These are phyloP conservation scores for Gobiocypris rarus DNA, from an alignment of 2,113 vertebrate genomes.

Conservation along the genomic window DNA sequence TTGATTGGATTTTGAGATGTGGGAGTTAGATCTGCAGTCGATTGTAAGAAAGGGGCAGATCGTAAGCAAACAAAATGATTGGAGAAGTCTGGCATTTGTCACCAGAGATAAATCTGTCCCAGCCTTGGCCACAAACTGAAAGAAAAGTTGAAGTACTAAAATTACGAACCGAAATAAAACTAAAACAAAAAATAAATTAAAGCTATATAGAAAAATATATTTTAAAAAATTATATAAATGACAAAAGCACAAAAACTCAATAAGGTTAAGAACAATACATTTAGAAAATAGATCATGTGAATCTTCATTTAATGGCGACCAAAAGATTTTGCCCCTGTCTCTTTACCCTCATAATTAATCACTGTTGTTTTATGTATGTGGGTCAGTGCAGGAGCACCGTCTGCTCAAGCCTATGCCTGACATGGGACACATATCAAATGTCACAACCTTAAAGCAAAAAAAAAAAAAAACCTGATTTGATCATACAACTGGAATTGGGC, in stretches of 20 bases:
- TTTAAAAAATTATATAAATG: too few relatives aligned
- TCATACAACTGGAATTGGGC: background rate
- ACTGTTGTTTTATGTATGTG: background rate
- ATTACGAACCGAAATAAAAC: too few relatives aligned
- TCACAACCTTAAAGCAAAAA: background rate
- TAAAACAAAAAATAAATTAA: too few relatives aligned
- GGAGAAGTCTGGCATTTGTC: background rate
- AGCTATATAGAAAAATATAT: too few relatives aligned
- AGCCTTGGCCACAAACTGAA: too few relatives aligned
- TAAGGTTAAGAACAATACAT: background rate
- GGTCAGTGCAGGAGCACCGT: background rate
- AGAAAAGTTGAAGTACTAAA: too few relatives aligned
- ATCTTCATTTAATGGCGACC: background rate
- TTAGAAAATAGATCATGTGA: background rate
- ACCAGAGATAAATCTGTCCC: background rate
- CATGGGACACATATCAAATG: background rate
- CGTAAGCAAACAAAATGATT: background rate
- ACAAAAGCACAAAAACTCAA: background rate
- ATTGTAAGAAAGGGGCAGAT: background rate
- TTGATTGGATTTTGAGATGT: background rate
- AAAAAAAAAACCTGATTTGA: background rate
- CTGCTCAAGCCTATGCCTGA: background rate
- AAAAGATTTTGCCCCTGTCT: background rate
- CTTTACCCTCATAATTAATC: background rate
- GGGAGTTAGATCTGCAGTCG: background rate